phyloP scores from a whole-genome alignment of 2,113 vertebrate genomes.

The Chaetorhynchus papuensis region DNA sequence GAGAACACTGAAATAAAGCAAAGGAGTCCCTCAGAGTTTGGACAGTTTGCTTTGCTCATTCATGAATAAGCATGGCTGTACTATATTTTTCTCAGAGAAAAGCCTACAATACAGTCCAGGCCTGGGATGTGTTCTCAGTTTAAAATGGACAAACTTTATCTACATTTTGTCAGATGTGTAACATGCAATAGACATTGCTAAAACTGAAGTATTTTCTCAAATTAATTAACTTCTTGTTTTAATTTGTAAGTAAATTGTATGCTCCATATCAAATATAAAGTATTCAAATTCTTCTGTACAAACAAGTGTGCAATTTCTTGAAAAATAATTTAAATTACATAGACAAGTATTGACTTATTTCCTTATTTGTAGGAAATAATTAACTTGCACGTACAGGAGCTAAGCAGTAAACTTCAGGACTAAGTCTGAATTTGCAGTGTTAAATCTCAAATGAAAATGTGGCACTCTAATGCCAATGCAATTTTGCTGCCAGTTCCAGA shows the following conservation, averaged over 20 bases:
- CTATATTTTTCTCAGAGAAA: neutral
- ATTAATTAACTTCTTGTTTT: neutral
- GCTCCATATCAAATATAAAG: neutral
- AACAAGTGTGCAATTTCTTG: neutral
- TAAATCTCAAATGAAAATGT: neutral
- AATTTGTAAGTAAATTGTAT: neutral
- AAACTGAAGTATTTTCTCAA: neutral
- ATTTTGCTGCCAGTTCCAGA: neutral
- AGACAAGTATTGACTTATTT: neutral
- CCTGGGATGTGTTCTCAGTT: neutral
- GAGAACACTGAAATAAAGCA: neutral
- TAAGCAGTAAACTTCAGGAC: neutral
- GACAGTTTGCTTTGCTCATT: neutral
- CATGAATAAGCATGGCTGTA: neutral
- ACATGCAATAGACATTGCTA: neutral
- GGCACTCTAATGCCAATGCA: neutral
- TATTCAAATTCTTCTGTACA: neutral
- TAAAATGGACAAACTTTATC: neutral
- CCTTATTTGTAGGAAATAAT: neutral
- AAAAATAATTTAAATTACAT: neutral
- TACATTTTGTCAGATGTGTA: neutral
- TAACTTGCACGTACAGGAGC: neutral
- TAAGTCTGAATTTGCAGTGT: neutral
- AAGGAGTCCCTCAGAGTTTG: neutral
- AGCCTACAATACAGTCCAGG: neutral